A percentile compares a stretch with the other conserved stretches of the same genome.
Conservation (phyloP, 2,113 vertebrate genomes). For the Mesembrinibis cayennensis region DNA sequence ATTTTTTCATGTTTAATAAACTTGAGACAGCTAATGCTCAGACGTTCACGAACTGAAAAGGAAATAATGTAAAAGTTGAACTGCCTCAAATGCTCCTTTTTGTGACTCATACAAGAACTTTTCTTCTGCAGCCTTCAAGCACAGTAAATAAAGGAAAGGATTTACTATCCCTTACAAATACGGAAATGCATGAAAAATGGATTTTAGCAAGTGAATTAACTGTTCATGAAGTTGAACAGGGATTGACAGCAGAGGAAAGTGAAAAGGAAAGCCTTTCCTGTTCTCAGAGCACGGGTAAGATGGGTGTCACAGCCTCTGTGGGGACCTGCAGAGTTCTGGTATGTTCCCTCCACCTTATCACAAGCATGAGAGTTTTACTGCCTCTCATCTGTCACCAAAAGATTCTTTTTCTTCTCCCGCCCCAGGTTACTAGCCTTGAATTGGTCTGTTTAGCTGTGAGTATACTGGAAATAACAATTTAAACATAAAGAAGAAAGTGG, state of each 20-base stretch:
- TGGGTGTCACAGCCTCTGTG: neutral
- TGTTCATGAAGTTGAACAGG: neutral
- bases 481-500: neutral
- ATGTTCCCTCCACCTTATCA: neutral
- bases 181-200: neutral
- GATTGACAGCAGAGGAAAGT: neutral
- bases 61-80: neutral
- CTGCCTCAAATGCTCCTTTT: neutral
- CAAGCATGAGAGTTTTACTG: neutral
- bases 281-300: neutral
- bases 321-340: neutral
- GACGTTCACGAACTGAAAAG: neutral
- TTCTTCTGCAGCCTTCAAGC: neutral
- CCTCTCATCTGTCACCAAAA: neutral
- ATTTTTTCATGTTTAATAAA: neutral
- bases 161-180: neutral
- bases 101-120: neutral
- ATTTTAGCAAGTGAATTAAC: neutral
- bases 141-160: neutral
- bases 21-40: neutral
- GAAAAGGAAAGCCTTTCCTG: neutral
- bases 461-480: neutral
- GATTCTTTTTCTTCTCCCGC: neutral
- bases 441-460: neutral
- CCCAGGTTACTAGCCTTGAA: neutral